Conservation (phyloP, 2,797 vertebrate species). For the Microctenopoma lineatum region DNA sequence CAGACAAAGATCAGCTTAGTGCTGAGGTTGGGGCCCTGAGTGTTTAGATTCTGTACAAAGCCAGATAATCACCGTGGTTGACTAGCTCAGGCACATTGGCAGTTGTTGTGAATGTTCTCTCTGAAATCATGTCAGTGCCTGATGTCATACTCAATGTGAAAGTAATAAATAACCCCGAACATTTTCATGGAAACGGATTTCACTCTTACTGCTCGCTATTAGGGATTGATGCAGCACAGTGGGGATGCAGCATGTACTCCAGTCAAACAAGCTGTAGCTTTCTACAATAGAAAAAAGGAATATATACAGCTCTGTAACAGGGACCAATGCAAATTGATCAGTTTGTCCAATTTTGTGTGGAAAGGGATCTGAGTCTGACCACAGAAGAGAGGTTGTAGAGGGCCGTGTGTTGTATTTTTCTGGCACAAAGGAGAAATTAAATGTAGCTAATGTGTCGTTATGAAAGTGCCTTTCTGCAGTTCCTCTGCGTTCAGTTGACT, state of each 20-base stretch:
- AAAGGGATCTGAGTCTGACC: too few relatives aligned
- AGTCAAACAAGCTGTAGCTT: not conserved
- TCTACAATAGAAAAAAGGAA: too few relatives aligned
- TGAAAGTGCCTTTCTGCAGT: too few relatives aligned
- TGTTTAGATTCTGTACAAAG: constrained; percentile 53
- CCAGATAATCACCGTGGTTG: constrained; percentile 38
- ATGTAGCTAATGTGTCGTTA: too few relatives aligned
- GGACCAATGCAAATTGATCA: too few relatives aligned
- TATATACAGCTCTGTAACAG: too few relatives aligned
- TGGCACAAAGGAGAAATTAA: too few relatives aligned
- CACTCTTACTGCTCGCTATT: constrained; percentile 1
- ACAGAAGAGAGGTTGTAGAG: too few relatives aligned
- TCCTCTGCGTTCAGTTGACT: too few relatives aligned
- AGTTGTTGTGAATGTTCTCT: constrained; percentile 24
- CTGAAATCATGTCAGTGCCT: constrained; percentile 7
- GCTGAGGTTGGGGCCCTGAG: constrained; percentile 21
- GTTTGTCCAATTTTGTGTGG: too few relatives aligned
- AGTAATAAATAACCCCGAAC: constrained; percentile 25
- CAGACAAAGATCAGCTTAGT: constrained; percentile 40
- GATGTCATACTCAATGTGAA: constrained; percentile 33
- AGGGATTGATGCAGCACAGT: not conserved
- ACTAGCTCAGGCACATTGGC: constrained; percentile 15
- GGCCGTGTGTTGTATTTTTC: too few relatives aligned
- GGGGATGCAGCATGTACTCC: not conserved
- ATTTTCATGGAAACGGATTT: constrained; percentile 29